Base-by-base conservation (phyloP, 2,113 vertebrate species). In the Otus sunia region DNA sequence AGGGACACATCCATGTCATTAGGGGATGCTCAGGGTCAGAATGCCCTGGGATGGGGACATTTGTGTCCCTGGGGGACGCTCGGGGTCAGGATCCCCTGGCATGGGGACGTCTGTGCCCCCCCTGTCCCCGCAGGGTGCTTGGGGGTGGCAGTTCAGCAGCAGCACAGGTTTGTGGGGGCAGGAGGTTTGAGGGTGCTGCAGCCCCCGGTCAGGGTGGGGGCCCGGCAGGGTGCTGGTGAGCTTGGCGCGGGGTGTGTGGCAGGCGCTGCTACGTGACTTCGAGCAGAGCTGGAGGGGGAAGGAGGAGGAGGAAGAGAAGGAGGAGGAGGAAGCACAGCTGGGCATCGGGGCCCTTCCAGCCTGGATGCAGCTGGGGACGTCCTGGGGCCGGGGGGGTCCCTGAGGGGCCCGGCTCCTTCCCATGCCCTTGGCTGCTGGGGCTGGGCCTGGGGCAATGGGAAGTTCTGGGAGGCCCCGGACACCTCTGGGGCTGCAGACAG, bases 61-160 rank as follows among this genome's bases (percentile, higher is more conserved):
- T 27, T 4, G 3, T 26, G 41, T 8, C 12, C 29, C 32, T 41
- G 30, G 8, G 50, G n/a, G 41, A 5, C 26, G 25, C 25, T 39
- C 1, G 1, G n/a, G 29, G n/a, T n/a, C 7, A 39, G 30, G 3
- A 56, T 3, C 27, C 34, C 27, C 9, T 4, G 11, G 30, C 20
- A 55, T 15, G 26, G 49, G 36, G 59, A 27, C 4, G 3, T 16
- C 36, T 4, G 4, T 26, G 41, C 10, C 12, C 32, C n/a, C 7
- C 26, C 4, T 7, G 5, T 39, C 67, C 56, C 67, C 2, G 0
- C 1, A 13, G 62, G 32, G n/a, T 13, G 15, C 49, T n/a, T 5
- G 0, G 58, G 36, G 21, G 52, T 4, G 58, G 15, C 30, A 0
- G 0, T 26, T 73, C 4, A 9, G n/a, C n/a, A 45, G 52, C 16